Conservation (phyloP, 2,888 invertebrate genomes). For the Elysia crispata region DNA sequence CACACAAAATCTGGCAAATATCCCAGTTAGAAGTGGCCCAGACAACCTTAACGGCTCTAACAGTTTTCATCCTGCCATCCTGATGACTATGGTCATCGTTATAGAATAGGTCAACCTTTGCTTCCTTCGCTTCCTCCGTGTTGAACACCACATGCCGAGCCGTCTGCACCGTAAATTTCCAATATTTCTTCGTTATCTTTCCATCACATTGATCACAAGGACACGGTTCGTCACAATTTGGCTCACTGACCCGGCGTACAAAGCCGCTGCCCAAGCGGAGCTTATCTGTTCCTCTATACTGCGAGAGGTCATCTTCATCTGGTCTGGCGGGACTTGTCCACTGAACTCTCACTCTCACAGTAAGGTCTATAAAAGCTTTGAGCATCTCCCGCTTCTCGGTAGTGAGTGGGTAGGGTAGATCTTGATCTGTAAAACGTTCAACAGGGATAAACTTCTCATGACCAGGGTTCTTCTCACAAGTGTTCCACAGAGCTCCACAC, state of each 20-base stretch:
- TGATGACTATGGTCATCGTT: neutral
- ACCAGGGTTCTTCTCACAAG: slow-evolving; percentile 29
- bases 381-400: neutral
- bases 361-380: neutral
- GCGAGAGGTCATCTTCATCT: neutral
- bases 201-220: neutral
- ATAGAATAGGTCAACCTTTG: neutral
- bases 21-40: neutral
- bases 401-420: neutral
- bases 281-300: slow-evolving; percentile 10
- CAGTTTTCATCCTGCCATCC: too few relatives aligned
- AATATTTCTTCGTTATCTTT: neutral
- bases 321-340: slow-evolving; percentile 19
- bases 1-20: slow-evolving; percentile 3
- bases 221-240: neutral
- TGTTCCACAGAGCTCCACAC: neutral
- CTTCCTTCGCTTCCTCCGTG: slow-evolving; percentile 14
- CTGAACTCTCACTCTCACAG: slow-evolving; percentile 15
- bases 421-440: neutral
- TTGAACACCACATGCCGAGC: slow-evolving; percentile 23
- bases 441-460: slow-evolving; percentile 20
- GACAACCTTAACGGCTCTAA: too few relatives aligned
- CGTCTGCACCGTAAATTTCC: neutral
- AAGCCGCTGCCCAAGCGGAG: slow-evolving; percentile 25
- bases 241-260: neutral